Evolutionary conservation across 2,113 vertebrate genomes (phyloP).

Genomic region (Apodemus speciosus): DNA sequence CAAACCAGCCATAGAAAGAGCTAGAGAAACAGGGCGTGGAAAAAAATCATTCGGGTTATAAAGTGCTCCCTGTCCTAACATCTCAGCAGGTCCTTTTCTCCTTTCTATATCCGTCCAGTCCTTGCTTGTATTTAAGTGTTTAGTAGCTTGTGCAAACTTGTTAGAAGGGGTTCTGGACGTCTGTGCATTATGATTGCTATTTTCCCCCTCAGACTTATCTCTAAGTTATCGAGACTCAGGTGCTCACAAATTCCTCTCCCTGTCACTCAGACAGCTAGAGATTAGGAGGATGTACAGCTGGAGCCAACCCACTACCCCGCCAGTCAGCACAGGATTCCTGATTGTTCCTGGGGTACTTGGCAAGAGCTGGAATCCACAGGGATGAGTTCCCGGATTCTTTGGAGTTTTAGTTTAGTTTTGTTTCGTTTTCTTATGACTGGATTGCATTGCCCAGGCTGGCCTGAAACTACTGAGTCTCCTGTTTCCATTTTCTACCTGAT

Average conservation of each 20-base stretch:
- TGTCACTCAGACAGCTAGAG: neutral
- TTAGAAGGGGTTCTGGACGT: neutral
- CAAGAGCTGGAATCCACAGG: neutral
- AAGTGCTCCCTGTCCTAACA: neutral
- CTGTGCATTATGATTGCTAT: neutral
- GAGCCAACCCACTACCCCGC: neutral
- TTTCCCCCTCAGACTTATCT: neutral
- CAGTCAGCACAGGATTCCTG: neutral
- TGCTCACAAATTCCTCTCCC: neutral
- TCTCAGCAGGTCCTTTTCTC: neutral
- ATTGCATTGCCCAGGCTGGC: neutral
- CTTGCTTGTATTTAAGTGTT: neutral
- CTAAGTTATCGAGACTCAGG: neutral
- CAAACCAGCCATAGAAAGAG: neutral
- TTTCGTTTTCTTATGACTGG: too few relatives aligned
- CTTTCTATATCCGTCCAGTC: neutral
- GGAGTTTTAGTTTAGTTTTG: neutral
- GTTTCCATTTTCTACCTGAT: too few relatives aligned
- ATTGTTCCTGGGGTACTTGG: neutral
- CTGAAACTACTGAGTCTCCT: neutral
- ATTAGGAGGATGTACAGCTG: neutral
- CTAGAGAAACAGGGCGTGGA: neutral
- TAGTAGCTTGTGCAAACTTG: neutral
- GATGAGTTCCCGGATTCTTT: neutral
- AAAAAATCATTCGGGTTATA: neutral